phyloP scores from a whole-genome alignment of 2,888 invertebrate genomes.

The Colostygia pectinataria region DNA sequence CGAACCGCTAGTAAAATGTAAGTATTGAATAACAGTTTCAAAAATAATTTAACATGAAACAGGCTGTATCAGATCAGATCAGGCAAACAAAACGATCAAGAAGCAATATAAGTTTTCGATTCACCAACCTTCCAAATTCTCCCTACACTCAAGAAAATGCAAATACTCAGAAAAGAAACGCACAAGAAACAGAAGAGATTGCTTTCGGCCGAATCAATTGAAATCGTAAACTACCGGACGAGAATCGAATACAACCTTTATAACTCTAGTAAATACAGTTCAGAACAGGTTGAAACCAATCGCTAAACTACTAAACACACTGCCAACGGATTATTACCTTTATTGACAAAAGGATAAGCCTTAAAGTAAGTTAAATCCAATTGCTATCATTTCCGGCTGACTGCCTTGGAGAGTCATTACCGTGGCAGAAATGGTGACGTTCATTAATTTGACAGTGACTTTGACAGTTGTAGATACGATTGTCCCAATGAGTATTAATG shows the following conservation, averaged over 20 bases:
- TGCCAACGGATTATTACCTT: conserved; percentile 13
- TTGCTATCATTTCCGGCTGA: conserved; percentile 68
- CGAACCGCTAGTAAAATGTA: no score
- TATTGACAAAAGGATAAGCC: conserved; percentile 1
- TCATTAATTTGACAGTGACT: conserved; percentile 70
- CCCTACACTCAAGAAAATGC: conserved; percentile 63
- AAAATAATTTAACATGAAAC: neutral
- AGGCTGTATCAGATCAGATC: no score
- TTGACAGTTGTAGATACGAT: conserved; percentile 67
- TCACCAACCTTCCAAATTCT: conserved; percentile 59
- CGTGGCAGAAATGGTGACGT: conserved; percentile 50
- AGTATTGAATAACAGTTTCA: no score
- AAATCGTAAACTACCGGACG: conserved; percentile 40
- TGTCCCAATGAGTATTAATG: conserved; percentile 55
- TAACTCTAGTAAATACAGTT: conserved; percentile 24
- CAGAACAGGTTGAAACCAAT: conserved; percentile 57
- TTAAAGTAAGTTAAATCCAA: conserved; percentile 39
- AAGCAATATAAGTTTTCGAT: conserved; percentile 46
- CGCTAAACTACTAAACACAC: conserved; percentile 32
- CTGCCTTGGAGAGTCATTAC: conserved; percentile 64
- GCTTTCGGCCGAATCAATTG: conserved; percentile 65
- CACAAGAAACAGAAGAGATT: conserved; percentile 64
- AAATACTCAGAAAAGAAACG: conserved; percentile 62
- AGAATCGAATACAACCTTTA: conserved; percentile 16
- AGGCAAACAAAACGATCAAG: conserved; percentile 12